These are phyloP conservation scores for Prunella fulvescens DNA, from an alignment of 2,113 vertebrate genomes.

Conservation along the genomic window DNA sequence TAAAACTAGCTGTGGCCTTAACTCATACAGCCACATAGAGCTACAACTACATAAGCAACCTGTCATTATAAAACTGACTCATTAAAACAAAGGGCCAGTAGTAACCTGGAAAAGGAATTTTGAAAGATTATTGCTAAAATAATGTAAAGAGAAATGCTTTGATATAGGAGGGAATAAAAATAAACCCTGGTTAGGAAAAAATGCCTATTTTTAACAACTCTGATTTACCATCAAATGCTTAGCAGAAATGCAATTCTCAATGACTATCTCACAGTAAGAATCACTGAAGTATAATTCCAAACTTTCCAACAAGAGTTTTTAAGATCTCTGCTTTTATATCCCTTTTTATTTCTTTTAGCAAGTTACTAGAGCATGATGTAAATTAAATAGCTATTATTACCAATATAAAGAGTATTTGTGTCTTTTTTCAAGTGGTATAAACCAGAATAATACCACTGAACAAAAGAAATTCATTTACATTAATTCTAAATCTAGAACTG, in stretches of 20 bases:
- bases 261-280: not conserved
- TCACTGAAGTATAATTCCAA: not conserved
- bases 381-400: not conserved
- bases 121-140: not conserved
- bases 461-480: not conserved
- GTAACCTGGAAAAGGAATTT: not conserved
- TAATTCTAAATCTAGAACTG: not conserved
- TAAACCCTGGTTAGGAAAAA: not conserved
- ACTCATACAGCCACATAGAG: not conserved
- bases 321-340: not conserved
- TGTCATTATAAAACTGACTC: not conserved
- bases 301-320: not conserved
- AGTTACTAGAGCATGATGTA: not conserved
- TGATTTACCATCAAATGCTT: not conserved
- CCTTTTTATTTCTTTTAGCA: not conserved
- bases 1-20: not conserved
- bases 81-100: not conserved
- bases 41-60: not conserved
- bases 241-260: not conserved
- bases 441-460: not conserved
- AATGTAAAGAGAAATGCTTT: not conserved
- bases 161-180: not conserved
- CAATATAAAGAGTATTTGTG: not conserved
- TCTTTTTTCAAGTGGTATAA: not conserved
- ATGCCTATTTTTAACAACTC: not conserved